Base-by-base conservation (phyloP, 2,888 invertebrate genomes). In the Trypoxylon attenuatum region DNA sequence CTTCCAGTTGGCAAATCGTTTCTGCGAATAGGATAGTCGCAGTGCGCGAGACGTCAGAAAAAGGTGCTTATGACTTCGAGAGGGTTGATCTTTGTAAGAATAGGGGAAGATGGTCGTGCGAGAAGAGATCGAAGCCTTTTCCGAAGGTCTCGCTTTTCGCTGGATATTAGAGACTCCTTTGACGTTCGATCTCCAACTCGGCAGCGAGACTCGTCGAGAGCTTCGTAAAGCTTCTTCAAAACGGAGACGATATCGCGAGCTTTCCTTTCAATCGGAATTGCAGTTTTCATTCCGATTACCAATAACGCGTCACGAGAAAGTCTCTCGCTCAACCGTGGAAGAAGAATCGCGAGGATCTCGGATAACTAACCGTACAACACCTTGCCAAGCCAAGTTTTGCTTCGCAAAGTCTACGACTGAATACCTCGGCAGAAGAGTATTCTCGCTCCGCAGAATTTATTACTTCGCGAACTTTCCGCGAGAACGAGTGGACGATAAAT, bases 131-230 rank as follows among this genome's bases (percentile, higher is more conserved):
- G 59, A 59, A 47, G 15, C 50, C 38, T 42, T 19, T 54, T 6
- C 8, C 23, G 10, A 50, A 67, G 13, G n/a, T n/a, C n/a, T n/a
- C n/a, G 43, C 41, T 22, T 27, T 16, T 57, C 19, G 45, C 45
- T 33, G 68, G 68, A 68, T 46, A 61, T 68, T 68, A 67, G 61
- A 55, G 52, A 66, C 43, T 49, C 41, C 4, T 46, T 55, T 58
- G 25, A 39, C 27, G 39, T 39, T 22, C 56, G 39, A 56, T 50
- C 54, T 19, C 21, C 22, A n/a, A n/a, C n/a, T 27, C 21, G 6
- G 6, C 18, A 3, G 10, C 6, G 15, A 33, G 33, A 13, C n/a
- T 10, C 33, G 16, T 15, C 46, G 46, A 2, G 15, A 27, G 46
- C 42, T 65, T 46, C 38, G 46, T 33, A 39, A n/a, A 42, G 52